Evolutionary conservation across 2,113 vertebrate genomes (phyloP).

Genomic region (Leptodactylus fuscus): DNA sequence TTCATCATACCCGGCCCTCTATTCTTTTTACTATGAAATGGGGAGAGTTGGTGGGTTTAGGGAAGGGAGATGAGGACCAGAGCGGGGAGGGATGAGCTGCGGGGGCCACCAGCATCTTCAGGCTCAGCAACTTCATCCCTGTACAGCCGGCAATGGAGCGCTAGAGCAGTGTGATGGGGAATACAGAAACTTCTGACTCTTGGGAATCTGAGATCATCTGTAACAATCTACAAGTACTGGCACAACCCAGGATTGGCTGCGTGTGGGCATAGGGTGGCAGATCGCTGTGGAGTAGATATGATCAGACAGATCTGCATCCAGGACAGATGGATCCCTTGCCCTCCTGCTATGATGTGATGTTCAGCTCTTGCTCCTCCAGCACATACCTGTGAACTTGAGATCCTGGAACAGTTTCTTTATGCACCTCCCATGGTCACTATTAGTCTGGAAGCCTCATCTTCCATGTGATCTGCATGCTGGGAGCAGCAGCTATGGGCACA

Average conservation of each 20-base stretch:
- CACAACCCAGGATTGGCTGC: neutral
- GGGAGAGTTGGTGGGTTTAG: constrained; percentile 56
- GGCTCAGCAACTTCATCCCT: constrained; percentile 17
- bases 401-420: constrained; percentile 18
- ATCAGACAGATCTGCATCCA: neutral
- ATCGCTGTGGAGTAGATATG: neutral
- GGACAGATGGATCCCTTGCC: neutral
- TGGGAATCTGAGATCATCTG: neutral
- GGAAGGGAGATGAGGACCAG: constrained; percentile 52
- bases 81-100: constrained; percentile 42
- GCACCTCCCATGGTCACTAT: constrained; percentile 1
- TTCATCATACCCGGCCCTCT: neutral
- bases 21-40: constrained; percentile 50
- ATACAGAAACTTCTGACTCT: constrained; percentile 32
- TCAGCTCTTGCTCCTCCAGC: too few relatives aligned
- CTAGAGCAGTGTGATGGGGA: constrained; percentile 14
- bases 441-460: constrained; percentile 7
- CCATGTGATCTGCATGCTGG: constrained; percentile 39
- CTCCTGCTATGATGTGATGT: too few relatives aligned
- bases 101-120: constrained; percentile 15
- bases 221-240: constrained; percentile 18
- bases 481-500: constrained; percentile 51
- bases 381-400: constrained; percentile 32
- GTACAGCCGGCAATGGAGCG: constrained; percentile 5
- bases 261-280: neutral